These are phyloP conservation scores for Aphis gossypii DNA, from an alignment of 1,140 invertebrate genomes.

Conservation along the genomic window DNA sequence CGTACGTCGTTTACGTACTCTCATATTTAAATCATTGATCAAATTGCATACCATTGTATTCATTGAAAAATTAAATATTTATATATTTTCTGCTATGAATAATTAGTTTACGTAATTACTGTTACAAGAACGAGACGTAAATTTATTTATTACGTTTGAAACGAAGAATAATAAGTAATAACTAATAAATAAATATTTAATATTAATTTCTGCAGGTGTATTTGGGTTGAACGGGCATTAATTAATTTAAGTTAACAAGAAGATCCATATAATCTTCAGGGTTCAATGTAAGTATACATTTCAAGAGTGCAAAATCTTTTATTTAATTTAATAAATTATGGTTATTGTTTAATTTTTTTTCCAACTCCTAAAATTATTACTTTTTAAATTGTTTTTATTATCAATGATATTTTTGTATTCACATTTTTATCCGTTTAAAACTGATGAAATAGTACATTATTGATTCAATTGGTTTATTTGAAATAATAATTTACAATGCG, in stretches of 20 bases:
- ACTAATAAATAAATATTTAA: neutral
- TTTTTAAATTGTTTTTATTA: neutral
- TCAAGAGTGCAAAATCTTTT: neutral
- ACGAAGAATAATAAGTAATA: neutral
- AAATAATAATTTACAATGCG: neutral
- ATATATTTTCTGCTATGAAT: neutral
- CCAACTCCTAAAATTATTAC: neutral
- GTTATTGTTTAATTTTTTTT: neutral
- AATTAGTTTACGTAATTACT: neutral
- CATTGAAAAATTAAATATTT: slow-evolving; percentile 20
- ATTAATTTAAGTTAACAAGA: neutral
- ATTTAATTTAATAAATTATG: neutral
- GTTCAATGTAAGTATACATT: neutral
- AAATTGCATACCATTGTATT: neutral
- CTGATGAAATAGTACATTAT: neutral
- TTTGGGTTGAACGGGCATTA: neutral
- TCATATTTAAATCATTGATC: slow-evolving; percentile 8
- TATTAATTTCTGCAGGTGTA: neutral
- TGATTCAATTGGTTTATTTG: neutral
- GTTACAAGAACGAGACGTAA: neutral
- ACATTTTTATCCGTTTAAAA: neutral
- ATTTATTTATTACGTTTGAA: neutral
- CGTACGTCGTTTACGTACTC: neutral
- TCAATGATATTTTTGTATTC: neutral
- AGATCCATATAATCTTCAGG: neutral